Evolutionary conservation across 2,113 vertebrate genomes (phyloP), one percentile per base, ranked within the genome.

Genomic region (Felis chaus): DNA sequence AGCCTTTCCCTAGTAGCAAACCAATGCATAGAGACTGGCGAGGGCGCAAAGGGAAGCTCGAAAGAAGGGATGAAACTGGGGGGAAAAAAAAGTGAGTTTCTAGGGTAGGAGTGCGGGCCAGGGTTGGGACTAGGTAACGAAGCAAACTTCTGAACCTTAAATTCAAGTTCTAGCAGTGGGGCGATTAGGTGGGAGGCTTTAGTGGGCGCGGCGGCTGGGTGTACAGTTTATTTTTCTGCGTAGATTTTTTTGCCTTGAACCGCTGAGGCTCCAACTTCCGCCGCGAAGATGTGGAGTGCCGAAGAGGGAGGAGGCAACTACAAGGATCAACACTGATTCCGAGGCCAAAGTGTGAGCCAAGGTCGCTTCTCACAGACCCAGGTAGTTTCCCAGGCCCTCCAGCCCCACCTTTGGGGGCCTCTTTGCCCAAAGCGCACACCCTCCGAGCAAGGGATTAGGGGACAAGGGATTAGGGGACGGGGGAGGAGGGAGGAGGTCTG

Each of bases 1-100:
- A 31, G 48, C 85, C 95, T 96, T 94, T 90, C 94, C 97, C 79
- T 33, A 65, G 57, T 29, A 31, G 66, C 16, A 41, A 25, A 27
- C 4, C 80, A 89, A 27, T 27, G 50, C n/a, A 18, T 3, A 5
- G 29, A 41, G 39, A 55, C 16, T 4, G 25, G 66, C 18, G 3
- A 57, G n/a, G 7, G 31, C 25, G 15, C 5, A 53, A 23, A 71
- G 14, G 23, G n/a, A 76, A 57, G 36, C 31, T 5, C n/a, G 23
- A 68, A 80, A 29, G 36, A 66, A 41, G n/a, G 25, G n/a, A 36
- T 18, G 29, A 76, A 23, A 63, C 29, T 8, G 36, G 9, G 21
- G 4, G 4, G 1, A 41, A 41, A 2, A 11, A 57, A 15, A 4
- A 71, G 39, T 36, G 76, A 81, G 2, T 73, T 85, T n/a, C 73